Evolutionary conservation across 1,140 invertebrate species (phyloP), one percentile per base, ranked within the genome.

Genomic region (Drosophila persimilis): DNA sequence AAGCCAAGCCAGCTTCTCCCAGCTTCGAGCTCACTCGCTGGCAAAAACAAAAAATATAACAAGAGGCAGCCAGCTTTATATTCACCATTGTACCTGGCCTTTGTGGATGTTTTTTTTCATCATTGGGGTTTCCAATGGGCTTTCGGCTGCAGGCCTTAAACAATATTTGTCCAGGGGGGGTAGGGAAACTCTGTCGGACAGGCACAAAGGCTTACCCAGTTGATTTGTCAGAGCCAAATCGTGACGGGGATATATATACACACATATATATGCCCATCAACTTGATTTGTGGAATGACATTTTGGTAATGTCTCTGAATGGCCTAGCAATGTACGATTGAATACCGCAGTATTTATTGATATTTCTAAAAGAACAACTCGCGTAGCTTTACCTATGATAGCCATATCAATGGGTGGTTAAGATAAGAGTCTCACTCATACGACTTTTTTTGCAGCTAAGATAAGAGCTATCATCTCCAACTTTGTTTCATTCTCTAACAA

Each of bases 81-180:
- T 53, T 29, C 31, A 15, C 17, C 20, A 20, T 9, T 53, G 9
- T 22, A 6, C 31, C 7, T 26, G 46, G 6, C 50, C 26, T 20
- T 39, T 41, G 20, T 55, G 22, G 44, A 29, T 55, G 48, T 48
- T 64, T 62, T 67, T 80, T 76, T 73, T 41, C 63, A 62, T 76
- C 50, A 60, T 62, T 51, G 58, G 56, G 65, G 80, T 85, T 84
- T 84, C 51, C 64, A 75, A 20, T 20, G 20, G 20, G 20, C 1
- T 20, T 72, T 60, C 59, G 50, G 59, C 70, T 53, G 57, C 62
- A 48, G 69, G 76, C 69, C 50, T 73, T 78, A 77, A 73, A 59
- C 64, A 73, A 64, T 65, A 56, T 46, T 65, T 72, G 62, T 64
- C 31, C 9, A 55, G 43, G 15, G 48, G 29, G 52, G 24, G 13